Evolutionary conservation across 2,888 invertebrate genomes (phyloP).

Genomic region (Drepana falcataria): DNA sequence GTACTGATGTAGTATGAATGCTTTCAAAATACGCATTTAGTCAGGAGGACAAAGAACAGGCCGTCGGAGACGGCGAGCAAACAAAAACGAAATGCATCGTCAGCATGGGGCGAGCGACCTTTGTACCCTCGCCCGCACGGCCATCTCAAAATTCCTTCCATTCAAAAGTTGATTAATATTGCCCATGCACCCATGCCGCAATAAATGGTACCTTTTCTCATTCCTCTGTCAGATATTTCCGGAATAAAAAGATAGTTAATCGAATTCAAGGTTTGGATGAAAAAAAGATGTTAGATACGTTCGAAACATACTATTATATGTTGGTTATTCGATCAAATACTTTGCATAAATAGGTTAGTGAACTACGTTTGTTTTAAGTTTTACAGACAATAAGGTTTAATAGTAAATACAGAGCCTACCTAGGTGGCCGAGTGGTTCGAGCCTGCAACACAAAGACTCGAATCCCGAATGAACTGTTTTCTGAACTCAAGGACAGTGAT

Average conservation of each 20-base stretch:
- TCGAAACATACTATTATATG: too few species aligned
- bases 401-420: too few species aligned
- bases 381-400: too few species aligned
- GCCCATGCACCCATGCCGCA: slow-evolving; percentile 48
- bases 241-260: slow-evolving; percentile 50
- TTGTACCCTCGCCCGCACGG: slow-evolving; percentile 48
- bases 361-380: too few species aligned
- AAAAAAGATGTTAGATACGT: too few species aligned
- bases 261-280: slow-evolving; percentile 17
- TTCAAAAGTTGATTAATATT: slow-evolving; percentile 72
- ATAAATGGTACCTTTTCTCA: slow-evolving; percentile 46
- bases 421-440: too few species aligned
- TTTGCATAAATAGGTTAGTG: too few species aligned
- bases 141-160: slow-evolving; percentile 56
- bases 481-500: too few species aligned
- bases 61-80: slow-evolving; percentile 53
- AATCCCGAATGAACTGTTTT: too few species aligned
- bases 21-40: slow-evolving; percentile 62
- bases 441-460: too few species aligned
- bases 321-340: too few species aligned
- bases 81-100: slow-evolving; percentile 71
- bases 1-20: slow-evolving; percentile 1
- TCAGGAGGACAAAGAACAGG: slow-evolving; percentile 62
- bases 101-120: slow-evolving; percentile 57
- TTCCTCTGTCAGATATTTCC: slow-evolving; percentile 41